A percentile compares a stretch with the other conserved stretches of the same genome.
phyloP scores from a whole-genome alignment of 2,113 vertebrate species.

The Solea solea region DNA sequence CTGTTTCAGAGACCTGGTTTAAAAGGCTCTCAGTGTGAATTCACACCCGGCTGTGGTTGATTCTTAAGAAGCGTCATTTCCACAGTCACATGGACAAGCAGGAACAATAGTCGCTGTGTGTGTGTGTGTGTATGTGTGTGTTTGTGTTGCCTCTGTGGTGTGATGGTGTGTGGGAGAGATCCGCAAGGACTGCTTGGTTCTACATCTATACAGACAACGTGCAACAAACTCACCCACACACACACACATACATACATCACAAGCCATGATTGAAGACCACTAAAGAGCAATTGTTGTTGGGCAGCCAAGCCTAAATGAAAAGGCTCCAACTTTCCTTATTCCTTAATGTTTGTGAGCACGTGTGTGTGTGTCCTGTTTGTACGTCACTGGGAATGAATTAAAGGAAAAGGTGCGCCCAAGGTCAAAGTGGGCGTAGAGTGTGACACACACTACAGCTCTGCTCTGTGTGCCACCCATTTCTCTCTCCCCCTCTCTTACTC shows the following conservation, averaged over 20 bases:
- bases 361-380: slow-evolving; percentile 34
- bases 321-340: background rate
- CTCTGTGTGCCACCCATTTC: slow-evolving; percentile 17
- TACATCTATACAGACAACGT: slow-evolving; percentile 29
- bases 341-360: slow-evolving; percentile 37
- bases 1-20: slow-evolving; percentile 12
- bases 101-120: slow-evolving; percentile 68
- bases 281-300: too few relatives aligned
- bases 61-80: slow-evolving; percentile 43
- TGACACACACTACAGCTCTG: slow-evolving; percentile 30
- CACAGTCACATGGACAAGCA: slow-evolving; percentile 53
- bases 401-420: slow-evolving; percentile 53
- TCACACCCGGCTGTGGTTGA: slow-evolving; percentile 14
- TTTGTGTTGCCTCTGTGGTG: slow-evolving; percentile 45
- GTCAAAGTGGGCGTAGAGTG: slow-evolving; percentile 55
- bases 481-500: slow-evolving; percentile 13
- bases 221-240: slow-evolving; percentile 12
- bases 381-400: slow-evolving; percentile 44
- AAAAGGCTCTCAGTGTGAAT: slow-evolving; percentile 18
- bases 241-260: background rate
- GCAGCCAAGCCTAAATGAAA: too few relatives aligned
- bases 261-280: too few relatives aligned
- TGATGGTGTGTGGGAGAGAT: slow-evolving; percentile 54
- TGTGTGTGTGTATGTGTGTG: slow-evolving; percentile 42
- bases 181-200: slow-evolving; percentile 31